Evolutionary conservation across 1,140 invertebrate species (phyloP), one percentile per base, ranked within the genome.

Genomic region (Neodiprion pinetum): DNA sequence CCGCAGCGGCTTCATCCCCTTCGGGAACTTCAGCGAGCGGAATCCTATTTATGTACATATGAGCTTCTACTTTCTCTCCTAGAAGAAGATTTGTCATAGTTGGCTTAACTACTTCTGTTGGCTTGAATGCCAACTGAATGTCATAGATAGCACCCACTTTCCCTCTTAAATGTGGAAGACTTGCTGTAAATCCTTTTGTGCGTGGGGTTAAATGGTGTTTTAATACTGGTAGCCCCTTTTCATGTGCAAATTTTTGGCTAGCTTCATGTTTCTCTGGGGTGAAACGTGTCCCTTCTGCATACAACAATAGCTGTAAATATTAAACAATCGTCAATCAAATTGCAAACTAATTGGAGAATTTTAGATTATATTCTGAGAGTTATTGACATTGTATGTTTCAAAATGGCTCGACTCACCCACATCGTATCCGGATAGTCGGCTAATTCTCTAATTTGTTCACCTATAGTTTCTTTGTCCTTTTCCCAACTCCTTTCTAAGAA

Each of bases 241-340:
- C 93, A 81, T 92, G 90, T 0, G 97, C 96, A 85, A 98, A 97
- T 80, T 96, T 94, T 80, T 96, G 90, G 77, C 96, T 97, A 0
- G 93, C 94, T 86, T 94, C 92, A 81, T 97, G 95, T 85, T 99
- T 99, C 78, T 93, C 92, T 72, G 91, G 86, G 0, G 97, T 98
- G 79, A 97, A 98, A 48, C 98, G 90, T 1, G 98, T 99, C 8
- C 98, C 98, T 89, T 99, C 98, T 9, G 96, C 95, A 83, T 96
- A 98, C n/a, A 99, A 85, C 50, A 98, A 85, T 75, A 98, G 87
- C 96, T 97, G 78, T 48, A 90, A 89, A 78, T 77, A 40, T 72
- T 17, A 1, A 7, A 69, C 17, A 7, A 10, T 14, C 7, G 40
- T 69, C 17, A 47, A 14, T 0, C 67, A 67, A 72, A 53, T 70